Evolutionary conservation across 1,140 invertebrate genomes (phyloP).

Genomic region (Drosophila insularis): DNA sequence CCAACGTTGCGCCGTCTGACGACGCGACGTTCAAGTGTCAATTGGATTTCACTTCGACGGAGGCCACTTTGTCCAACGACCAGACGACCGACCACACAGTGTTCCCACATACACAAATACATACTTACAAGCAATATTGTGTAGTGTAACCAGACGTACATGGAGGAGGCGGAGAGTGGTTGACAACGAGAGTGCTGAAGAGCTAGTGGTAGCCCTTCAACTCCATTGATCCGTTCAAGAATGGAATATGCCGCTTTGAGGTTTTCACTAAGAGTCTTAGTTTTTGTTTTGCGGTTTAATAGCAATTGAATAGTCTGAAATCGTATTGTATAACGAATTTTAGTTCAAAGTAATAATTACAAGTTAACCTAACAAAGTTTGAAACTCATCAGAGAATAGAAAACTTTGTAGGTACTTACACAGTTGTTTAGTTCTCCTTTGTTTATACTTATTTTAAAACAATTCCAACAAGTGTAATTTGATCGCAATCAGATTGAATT

Average conservation of each 20-base stretch:
- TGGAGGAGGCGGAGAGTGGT: constrained; percentile 1
- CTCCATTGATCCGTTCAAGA: constrained; percentile 18
- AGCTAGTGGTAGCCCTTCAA: constrained; percentile 1
- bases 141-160: not conserved
- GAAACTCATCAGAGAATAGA: too few relatives aligned
- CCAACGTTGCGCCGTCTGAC: constrained; percentile 39
- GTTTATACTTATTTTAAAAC: constrained; percentile 13
- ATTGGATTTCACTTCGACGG: constrained; percentile 65
- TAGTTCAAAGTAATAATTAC: not conserved
- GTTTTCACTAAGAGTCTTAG: constrained; percentile 9
- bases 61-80: constrained; percentile 66
- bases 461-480: constrained; percentile 7
- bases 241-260: constrained; percentile 30
- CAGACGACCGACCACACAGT: constrained; percentile 43
- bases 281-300: not conserved
- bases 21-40: constrained; percentile 68
- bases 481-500: constrained; percentile 5
- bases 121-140: not conserved
- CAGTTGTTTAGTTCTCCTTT: not conserved
- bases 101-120: constrained; percentile 2
- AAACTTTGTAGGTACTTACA: too few relatives aligned
- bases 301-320: constrained; percentile 34
- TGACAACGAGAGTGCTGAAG: not conserved
- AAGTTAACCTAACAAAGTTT: not conserved
- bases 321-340: constrained; percentile 30